These are phyloP conservation scores for Silurus meridionalis DNA, from an alignment of 2,113 vertebrate species.

Conservation along the genomic window DNA sequence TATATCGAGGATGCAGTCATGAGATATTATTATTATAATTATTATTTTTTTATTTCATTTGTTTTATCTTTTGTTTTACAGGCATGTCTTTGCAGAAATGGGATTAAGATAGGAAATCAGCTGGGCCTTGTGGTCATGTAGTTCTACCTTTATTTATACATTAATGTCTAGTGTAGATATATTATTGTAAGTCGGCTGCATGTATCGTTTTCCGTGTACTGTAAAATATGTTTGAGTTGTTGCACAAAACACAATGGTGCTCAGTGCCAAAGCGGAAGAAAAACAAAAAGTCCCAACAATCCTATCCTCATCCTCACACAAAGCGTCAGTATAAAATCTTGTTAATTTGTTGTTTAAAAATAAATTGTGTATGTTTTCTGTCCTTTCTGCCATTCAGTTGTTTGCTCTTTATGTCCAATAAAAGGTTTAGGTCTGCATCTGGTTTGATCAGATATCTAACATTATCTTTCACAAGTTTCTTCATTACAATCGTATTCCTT, in stretches of 20 bases:
- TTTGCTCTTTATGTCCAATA: background rate
- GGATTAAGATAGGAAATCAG: background rate
- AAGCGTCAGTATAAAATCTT: background rate
- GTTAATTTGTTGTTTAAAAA: background rate
- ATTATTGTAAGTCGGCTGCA: slow-evolving; percentile 13
- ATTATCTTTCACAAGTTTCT: background rate
- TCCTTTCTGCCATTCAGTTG: background rate
- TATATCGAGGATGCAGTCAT: background rate
- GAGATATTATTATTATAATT: background rate
- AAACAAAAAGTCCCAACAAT: background rate
- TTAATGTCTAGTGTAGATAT: background rate
- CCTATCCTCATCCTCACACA: background rate
- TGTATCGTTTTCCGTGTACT: background rate
- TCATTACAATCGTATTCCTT: background rate
- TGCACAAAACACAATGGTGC: background rate
- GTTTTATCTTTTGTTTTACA: too few relatives aligned
- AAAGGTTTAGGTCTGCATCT: background rate
- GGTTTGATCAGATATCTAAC: background rate
- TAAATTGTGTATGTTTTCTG: background rate
- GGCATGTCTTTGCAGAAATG: background rate
- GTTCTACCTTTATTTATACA: background rate
- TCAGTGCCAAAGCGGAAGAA: background rate
- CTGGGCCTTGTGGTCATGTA: background rate
- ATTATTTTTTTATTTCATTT: background rate
- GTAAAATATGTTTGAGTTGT: background rate